Evolutionary conservation across 2,113 vertebrate species (phyloP).

Genomic region (Hippocampus abdominalis): DNA sequence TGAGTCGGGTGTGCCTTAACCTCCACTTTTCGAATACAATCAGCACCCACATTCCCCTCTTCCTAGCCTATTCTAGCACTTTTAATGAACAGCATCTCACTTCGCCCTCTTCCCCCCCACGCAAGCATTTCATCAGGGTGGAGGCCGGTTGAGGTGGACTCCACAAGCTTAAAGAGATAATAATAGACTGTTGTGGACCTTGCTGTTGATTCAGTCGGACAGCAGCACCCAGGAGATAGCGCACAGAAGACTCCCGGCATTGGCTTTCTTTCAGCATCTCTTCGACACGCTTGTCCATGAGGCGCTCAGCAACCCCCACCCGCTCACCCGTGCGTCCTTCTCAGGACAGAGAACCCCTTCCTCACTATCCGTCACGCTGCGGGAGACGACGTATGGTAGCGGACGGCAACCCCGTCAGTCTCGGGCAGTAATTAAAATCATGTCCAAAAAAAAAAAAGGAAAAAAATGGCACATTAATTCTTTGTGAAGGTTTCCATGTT

Average conservation of each 20-base stretch:
- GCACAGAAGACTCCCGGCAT: conserved; percentile 45
- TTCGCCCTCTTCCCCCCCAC: conserved; percentile 41
- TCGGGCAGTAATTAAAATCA: conserved; percentile 60
- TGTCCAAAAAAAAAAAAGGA: conserved; percentile 6
- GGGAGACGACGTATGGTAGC: conserved; percentile 44
- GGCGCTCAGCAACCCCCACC: conserved; percentile 21
- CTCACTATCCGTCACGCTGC: conserved; percentile 30
- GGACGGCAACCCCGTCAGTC: conserved; percentile 41
- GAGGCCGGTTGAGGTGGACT: conserved; percentile 58
- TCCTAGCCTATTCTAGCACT: background rate
- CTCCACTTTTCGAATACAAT: conserved; percentile 30
- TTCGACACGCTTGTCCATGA: conserved; percentile 47
- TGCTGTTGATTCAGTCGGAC: conserved; percentile 69
- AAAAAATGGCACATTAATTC: conserved; percentile 44
- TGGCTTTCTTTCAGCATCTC: conserved; percentile 56
- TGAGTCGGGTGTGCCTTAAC: too few species aligned
- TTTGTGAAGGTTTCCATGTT: conserved; percentile 31
- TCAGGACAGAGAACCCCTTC: conserved; percentile 19
- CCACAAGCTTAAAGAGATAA: conserved; percentile 67
- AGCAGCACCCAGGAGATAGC: conserved; percentile 60
- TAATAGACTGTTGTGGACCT: conserved; percentile 69
- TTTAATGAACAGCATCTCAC: conserved; percentile 15
- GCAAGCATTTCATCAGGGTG: conserved; percentile 58
- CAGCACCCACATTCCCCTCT: conserved; percentile 18
- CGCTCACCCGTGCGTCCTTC: conserved; percentile 32